Evolutionary conservation across 2,888 invertebrate species (phyloP), one percentile per base, ranked within the genome.

Genomic region (Hemithea aestivaria): DNA sequence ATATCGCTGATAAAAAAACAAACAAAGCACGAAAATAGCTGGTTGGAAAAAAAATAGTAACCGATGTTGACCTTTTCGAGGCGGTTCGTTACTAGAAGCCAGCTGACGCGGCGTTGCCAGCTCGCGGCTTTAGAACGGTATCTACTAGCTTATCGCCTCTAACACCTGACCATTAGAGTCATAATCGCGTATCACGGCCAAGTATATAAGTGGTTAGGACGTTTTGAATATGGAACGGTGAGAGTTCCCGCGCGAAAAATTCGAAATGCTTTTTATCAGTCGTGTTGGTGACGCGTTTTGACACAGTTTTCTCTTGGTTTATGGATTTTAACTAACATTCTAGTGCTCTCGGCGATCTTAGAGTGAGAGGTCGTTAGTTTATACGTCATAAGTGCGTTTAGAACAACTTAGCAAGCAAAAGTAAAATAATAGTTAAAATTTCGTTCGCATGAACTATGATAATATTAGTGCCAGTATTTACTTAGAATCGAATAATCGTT

Each of bases 21-120:
- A 73, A 70, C 65, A 71, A 72, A 66, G 63, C 63, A 68, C 72
- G 57, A 77, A 82, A 80, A 81, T 80, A 80, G 72, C 69, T 67
- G 60, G 64, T 64, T 59, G 71, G 63, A 79, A 81, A 78, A 42
- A 81, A 81, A 80, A 75, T 77, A 69, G 73, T 80, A 79, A 77
- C 80, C 79, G 80, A 77, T 73, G 85, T 77, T 87, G 85, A 87
- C 85, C 85, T 85, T 87, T 87, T 75, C 62, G 72, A 77, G 69
- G 74, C 72, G 70, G 69, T 74, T 75, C 74, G 73, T 71, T 76
- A 74, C 83, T 84, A 78, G 79, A 75, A 72, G 77, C 80, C 85
- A 81, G 87, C 84, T 87, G 87, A 85, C 82, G 82, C 87, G 84
- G 60, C 76, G 87, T 87, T 87, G 85, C 84, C 84, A 64, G 59